Evolutionary conservation across 1,140 invertebrate species (phyloP).

Genomic region (Procambarus clarkii): DNA sequence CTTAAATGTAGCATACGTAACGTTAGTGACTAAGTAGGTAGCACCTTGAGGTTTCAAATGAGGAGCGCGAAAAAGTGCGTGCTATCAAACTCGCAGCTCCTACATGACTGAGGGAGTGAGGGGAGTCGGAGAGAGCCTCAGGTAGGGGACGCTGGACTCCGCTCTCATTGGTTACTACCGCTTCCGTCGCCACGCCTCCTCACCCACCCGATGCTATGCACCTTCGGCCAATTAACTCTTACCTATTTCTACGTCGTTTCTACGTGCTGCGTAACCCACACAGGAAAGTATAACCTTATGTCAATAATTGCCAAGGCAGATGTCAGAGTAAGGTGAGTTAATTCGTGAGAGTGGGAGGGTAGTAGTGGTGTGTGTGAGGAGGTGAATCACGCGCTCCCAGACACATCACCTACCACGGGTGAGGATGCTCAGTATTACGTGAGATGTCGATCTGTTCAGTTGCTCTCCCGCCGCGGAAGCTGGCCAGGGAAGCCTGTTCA

Average conservation of each 20-base stretch:
- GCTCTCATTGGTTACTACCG: conserved; percentile 20
- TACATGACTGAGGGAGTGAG: conserved; percentile 70
- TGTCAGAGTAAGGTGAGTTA: no score
- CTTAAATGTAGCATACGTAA: conserved; percentile 68
- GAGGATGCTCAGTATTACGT: conserved; percentile 59
- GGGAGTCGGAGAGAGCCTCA: conserved; percentile 63
- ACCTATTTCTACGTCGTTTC: background rate
- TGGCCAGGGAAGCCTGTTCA: background rate
- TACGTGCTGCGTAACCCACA: background rate
- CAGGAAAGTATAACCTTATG: background rate
- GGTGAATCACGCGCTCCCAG: conserved; percentile 7
- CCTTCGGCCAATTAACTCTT: conserved; percentile 26
- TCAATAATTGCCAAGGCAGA: background rate
- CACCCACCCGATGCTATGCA: background rate
- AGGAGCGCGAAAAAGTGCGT: conserved; percentile 66
- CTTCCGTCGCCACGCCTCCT: conserved; percentile 35
- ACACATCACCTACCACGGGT: conserved; percentile 44
- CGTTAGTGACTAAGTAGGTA: conserved; percentile 68
- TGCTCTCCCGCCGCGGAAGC: conserved; percentile 32
- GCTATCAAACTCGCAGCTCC: conserved; percentile 60
- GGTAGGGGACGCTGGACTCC: conserved; percentile 48
- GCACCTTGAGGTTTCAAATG: conserved; percentile 68
- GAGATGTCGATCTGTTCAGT: conserved; percentile 41
- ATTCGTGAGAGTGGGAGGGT: no score
- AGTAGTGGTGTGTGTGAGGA: conserved; percentile 7